Evolutionary conservation across 2,888 invertebrate genomes (phyloP).

Genomic region (Patella caerulea): DNA sequence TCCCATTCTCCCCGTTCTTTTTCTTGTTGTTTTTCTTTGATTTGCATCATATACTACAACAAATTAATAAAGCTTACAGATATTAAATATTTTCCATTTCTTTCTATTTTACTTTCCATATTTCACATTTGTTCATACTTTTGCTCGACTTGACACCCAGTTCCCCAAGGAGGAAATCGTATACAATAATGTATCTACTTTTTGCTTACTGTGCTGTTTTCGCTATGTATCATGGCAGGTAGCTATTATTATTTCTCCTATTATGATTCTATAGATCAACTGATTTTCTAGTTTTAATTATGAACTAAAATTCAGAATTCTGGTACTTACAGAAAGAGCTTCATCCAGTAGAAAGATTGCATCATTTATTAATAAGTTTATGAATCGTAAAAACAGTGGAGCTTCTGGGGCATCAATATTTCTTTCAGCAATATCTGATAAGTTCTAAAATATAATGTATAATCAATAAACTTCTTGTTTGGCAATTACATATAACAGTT

Average conservation of each 20-base stretch:
- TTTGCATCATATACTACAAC: slow-evolving; percentile 81
- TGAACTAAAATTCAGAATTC: too few relatives aligned
- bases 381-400: slow-evolving; percentile 92
- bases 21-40: slow-evolving; percentile 84
- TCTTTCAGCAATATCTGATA: slow-evolving; percentile 85
- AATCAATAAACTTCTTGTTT: too few relatives aligned
- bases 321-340: slow-evolving; percentile 74
- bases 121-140: too few relatives aligned
- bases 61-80: background rate
- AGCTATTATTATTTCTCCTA: background rate
- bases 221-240: too few relatives aligned
- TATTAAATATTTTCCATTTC: too few relatives aligned
- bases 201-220: too few relatives aligned
- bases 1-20: slow-evolving; percentile 83
- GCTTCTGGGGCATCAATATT: slow-evolving; percentile 93
- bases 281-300: background rate
- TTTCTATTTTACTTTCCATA: too few relatives aligned
- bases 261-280: background rate
- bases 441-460: slow-evolving; percentile 73
- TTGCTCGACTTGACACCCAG: too few relatives aligned
- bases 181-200: too few relatives aligned
- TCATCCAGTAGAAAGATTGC: slow-evolving; percentile 96
- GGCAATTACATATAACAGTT: too few relatives aligned
- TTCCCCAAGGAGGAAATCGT: too few relatives aligned
- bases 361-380: slow-evolving; percentile 97